Percentiles rank a stretch among this genome's conserved stretches.
Conservation (phyloP, 1,140 invertebrate genomes). For the Stenopsyche tienmushanensis region DNA sequence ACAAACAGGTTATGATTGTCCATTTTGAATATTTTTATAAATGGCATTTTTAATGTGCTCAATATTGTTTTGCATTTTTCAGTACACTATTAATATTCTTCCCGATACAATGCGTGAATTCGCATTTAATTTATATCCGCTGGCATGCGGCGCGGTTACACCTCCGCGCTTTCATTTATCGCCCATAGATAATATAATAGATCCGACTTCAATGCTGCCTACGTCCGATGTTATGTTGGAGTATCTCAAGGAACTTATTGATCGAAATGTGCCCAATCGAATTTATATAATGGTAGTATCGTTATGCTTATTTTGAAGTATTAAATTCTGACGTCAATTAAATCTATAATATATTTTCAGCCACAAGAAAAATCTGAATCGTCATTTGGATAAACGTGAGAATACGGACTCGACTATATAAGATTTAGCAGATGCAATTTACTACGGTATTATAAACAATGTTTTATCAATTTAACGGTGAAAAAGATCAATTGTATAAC, state of each 20-base stretch:
- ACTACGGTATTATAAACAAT: too few relatives aligned
- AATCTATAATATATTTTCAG: conserved; percentile 21
- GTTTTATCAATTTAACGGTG: too few relatives aligned
- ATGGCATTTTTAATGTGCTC: not conserved
- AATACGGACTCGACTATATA: too few relatives aligned
- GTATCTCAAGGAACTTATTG: conserved; percentile 47
- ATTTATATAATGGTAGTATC: conserved; percentile 37
- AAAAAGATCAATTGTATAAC: too few relatives aligned
- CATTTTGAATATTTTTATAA: not conserved
- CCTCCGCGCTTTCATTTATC: conserved; percentile 66
- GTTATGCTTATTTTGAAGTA: not conserved
- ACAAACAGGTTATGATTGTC: conserved; percentile 69
- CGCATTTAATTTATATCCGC: conserved; percentile 72
- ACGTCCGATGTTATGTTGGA: conserved; percentile 49
- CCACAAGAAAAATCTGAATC: conserved; percentile 39
- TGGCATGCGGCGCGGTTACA: conserved; percentile 68
- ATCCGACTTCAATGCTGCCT: conserved; percentile 46
- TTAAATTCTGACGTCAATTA: not conserved
- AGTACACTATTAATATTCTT: conserved; percentile 66
- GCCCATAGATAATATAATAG: conserved; percentile 55
- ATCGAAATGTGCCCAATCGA: conserved; percentile 33
- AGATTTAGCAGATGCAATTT: too few relatives aligned
- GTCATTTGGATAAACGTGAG: too few relatives aligned
- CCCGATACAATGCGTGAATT: conserved; percentile 63
- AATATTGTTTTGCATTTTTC: conserved; percentile 39